Percentiles rank a stretch among this genome's conserved stretches.
Conservation (phyloP, 2,888 invertebrate species). For the Drosophila birchii region DNA sequence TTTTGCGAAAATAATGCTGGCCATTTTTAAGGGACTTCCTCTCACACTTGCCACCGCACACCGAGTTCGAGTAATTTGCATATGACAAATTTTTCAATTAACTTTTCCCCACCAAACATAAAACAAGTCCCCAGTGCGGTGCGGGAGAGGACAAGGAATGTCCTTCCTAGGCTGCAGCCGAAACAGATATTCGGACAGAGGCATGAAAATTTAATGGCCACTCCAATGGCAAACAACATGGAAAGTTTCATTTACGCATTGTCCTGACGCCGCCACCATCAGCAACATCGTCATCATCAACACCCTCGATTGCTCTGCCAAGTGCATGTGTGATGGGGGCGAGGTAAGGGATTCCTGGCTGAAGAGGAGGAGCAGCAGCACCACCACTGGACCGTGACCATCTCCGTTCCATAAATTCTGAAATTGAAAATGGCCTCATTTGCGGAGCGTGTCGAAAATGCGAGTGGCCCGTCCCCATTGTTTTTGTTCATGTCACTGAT, state of each 20-base stretch:
- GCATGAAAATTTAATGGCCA: slow-evolving; percentile 51
- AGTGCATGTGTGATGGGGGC: slow-evolving; percentile 14
- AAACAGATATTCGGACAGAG: slow-evolving; percentile 34
- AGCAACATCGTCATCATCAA: slow-evolving; percentile 9
- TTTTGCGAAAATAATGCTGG: slow-evolving; percentile 29
- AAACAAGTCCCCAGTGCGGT: slow-evolving; percentile 42
- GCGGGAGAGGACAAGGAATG: not conserved
- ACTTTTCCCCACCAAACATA: slow-evolving; percentile 43
- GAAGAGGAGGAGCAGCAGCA: not conserved
- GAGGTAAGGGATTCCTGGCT: not conserved
- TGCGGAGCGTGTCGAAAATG: slow-evolving; percentile 48
- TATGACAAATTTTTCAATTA: slow-evolving; percentile 72
- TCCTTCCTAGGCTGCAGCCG: slow-evolving; percentile 19
- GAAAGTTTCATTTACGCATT: slow-evolving; percentile 44
- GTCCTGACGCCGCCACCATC: slow-evolving; percentile 27
- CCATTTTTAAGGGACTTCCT: not conserved
- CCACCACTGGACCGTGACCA: slow-evolving; percentile 38
- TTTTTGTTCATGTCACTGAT: slow-evolving; percentile 14
- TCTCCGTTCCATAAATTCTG: slow-evolving; percentile 63
- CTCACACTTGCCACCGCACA: not conserved
- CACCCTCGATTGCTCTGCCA: slow-evolving; percentile 27
- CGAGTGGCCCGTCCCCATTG: slow-evolving; percentile 25
- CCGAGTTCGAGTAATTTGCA: slow-evolving; percentile 57
- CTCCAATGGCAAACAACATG: slow-evolving; percentile 47
- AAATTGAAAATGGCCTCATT: slow-evolving; percentile 68